Base-by-base conservation (phyloP, 1,140 invertebrate species). In the Pogonomyrmex californicus region DNA sequence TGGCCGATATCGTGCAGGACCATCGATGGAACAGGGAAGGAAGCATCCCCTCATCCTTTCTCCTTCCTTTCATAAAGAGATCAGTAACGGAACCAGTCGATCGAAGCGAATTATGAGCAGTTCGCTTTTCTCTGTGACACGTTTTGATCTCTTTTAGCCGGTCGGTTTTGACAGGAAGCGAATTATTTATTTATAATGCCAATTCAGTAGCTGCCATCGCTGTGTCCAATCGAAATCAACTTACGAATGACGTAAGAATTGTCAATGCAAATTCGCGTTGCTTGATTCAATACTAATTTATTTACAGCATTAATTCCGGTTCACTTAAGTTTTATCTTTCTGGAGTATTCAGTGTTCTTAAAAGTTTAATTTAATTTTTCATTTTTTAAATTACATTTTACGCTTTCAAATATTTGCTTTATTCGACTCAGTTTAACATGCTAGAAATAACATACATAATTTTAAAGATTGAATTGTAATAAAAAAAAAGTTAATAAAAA, bases 41-140 rank as follows among this genome's bases (percentile, higher is more conserved):
- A 49, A 17, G 17, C 10, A 23, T 23, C 23, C 2, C 4, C 44
- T 41, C 47, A 10, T 41, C 47, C 44, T 47, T 33, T 60, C 60
- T 54, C 75, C 65, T 83, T 51, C 79, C 86, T 90, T 85, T 87
- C 86, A 90, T 77, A 56, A 90, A 90, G 79, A 90, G 88, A 87
- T 90, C 89, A 86, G 56, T 23, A 23, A 68, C 75, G 79, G 58
- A 88, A 85, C 79, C 88, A 90, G 76, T 88, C 54, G 68, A 58
- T 33, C 66, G 79, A 85, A 36, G 86, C 82, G 88, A 90, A 90
- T 90, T 83, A 70, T 62, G 79, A 85, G 10, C 71, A 30, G 58
- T 12, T 75, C 10, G 38, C 65, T 73, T 90, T 90, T 85, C 60
- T 68, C 70, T 41, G 33, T 51, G 36, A 44, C n/a, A 3, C 30